Base-by-base conservation (phyloP, 2,888 invertebrate species). In the Drosophila prostipennis region DNA sequence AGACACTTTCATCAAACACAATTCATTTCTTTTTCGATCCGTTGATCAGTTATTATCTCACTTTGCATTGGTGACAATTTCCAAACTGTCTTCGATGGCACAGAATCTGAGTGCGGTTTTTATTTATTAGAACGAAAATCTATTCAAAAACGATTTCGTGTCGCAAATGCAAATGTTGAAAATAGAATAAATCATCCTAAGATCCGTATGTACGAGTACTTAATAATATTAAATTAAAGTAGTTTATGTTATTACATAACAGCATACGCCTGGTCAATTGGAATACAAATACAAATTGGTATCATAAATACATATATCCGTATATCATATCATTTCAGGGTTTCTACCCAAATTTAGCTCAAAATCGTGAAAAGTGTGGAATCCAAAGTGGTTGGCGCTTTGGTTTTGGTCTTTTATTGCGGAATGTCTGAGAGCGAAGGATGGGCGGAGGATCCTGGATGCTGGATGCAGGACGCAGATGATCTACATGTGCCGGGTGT, bases 401-500 rank as follows among this genome's bases (percentile, higher is more conserved):
- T 54, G 80, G 48, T 63, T 63, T 78, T 81, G 76, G 79, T 48
- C 78, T 78, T 80, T 82, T 56, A 74, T 75, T 82, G 74, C 76
- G 77, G 79, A 81, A 86, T 81, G 83, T 76, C 55, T 61, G 58
- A 48, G 76, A 48, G 43, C 51, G 55, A 45, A 43, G 45, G 40
- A 32, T 52, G 63, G 48, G 43, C 54, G 49, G 49, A 29, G 42
- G 16, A 26, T 34, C 48, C 48, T 34, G 48, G 16, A 16, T 19
- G 10, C 8, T 6, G 57, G 58, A n/a, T 4, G 13, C 37, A 1
- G 48, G 16, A 16, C 11, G 10, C 8, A 10, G 57, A 55, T 0
- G 32, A 26, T 94, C 95, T 96, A 98, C 98, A 98, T 98, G 93
- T 99, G 98, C 92, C 98, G 94, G 89, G 98, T 98, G 93, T 98